These are phyloP conservation scores for Margarornis squamiger DNA, from an alignment of 2,797 vertebrate genomes.

Conservation along the genomic window DNA sequence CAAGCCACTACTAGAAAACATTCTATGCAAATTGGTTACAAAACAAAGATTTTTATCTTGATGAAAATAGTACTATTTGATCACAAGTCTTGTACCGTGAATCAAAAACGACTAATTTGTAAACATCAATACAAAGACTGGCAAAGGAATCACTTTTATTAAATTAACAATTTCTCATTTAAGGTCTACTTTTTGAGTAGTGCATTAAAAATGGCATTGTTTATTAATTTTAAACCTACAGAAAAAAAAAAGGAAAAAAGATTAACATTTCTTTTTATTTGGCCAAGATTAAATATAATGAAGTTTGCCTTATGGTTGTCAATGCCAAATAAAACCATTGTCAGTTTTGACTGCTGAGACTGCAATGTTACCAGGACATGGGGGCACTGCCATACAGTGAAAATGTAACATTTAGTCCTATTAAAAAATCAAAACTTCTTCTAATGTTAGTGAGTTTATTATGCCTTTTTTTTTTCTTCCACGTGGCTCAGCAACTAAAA, in stretches of 20 bases:
- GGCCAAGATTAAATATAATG: not conserved
- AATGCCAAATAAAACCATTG: not conserved
- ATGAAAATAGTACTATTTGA: not conserved
- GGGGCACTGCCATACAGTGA: not conserved
- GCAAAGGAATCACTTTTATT: conserved; percentile 33
- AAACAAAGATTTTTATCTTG: conserved; percentile 56
- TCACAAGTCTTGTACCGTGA: not conserved
- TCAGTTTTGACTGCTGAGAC: not conserved
- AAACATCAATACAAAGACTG: conserved; percentile 25
- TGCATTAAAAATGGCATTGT: not conserved
- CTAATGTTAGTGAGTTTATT: not conserved
- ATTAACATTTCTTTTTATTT: not conserved
- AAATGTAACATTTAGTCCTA: not conserved
- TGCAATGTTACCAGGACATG: not conserved
- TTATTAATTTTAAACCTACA: conserved; percentile 10
- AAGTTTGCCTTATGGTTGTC: not conserved
- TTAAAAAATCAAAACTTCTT: not conserved
- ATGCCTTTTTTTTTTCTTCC: not conserved
- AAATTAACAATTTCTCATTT: conserved; percentile 18
- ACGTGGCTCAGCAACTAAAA: not conserved
- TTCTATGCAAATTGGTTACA: conserved; percentile 44
- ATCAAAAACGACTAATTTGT: conserved; percentile 1
- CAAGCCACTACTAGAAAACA: conserved; percentile 32
- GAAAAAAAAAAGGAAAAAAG: fast-evolving
- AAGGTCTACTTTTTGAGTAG: conserved; percentile 7